Percentiles rank a stretch among this genome's conserved stretches.
Evolutionary conservation across 2,113 vertebrate species (phyloP).

Genomic region (Dicerorhinus sumatrensis): DNA sequence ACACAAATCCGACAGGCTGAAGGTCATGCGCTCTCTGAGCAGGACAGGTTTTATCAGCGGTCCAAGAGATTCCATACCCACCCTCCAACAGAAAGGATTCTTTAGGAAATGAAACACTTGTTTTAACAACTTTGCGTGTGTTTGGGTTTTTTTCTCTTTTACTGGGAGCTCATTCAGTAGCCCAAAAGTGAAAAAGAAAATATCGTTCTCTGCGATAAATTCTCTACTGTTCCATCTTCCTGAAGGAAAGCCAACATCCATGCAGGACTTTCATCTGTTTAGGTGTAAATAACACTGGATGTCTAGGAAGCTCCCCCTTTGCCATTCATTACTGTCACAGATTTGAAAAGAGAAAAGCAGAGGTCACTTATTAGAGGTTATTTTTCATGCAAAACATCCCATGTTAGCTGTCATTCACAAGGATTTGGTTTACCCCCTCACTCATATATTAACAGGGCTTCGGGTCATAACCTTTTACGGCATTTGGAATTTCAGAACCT

Average conservation of each 20-base stretch:
- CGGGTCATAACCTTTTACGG: slow-evolving; percentile 95
- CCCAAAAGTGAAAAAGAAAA: neutral
- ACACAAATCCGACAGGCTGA: slow-evolving; percentile 44
- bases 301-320: slow-evolving; percentile 92
- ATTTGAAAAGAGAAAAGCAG: slow-evolving; percentile 93
- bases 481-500: slow-evolving; percentile 96
- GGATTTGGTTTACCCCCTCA: slow-evolving; percentile 86
- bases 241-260: slow-evolving; percentile 52
- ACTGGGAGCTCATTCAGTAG: neutral
- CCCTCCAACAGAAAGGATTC: neutral
- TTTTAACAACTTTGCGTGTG: slow-evolving; percentile 39
- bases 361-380: slow-evolving; percentile 96
- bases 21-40: slow-evolving; percentile 67
- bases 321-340: slow-evolving; percentile 96
- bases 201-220: neutral
- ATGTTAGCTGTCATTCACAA: slow-evolving; percentile 95
- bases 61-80: slow-evolving; percentile 6
- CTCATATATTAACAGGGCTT: slow-evolving; percentile 94
- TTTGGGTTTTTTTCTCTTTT: neutral
- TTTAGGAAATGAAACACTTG: slow-evolving; percentile 64
- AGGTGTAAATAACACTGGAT: slow-evolving; percentile 95
- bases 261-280: slow-evolving; percentile 81
- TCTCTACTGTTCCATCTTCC: slow-evolving; percentile 23
- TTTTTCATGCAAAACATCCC: slow-evolving; percentile 94
- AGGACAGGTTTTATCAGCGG: neutral